Conservation (phyloP, 1,140 invertebrate genomes). For the Aphelenchoides besseyi region DNA sequence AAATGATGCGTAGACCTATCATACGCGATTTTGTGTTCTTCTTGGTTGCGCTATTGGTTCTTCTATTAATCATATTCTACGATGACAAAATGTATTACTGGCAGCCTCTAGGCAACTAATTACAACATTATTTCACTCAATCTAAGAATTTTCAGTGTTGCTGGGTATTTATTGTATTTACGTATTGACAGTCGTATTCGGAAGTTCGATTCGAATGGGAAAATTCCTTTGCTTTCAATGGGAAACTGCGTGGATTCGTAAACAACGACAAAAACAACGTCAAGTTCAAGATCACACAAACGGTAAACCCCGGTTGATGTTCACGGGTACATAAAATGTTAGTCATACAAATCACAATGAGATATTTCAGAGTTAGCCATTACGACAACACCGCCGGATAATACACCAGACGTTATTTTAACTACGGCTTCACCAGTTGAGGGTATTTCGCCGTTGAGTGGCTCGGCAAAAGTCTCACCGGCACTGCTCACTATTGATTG, state of each 20-base stretch:
- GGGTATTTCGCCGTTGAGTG: neutral
- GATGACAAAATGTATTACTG: conserved; percentile 64
- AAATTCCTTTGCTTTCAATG: conserved; percentile 23
- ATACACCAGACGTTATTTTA: neutral
- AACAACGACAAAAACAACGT: conserved; percentile 11
- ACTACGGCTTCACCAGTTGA: neutral
- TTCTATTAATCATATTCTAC: conserved; percentile 65
- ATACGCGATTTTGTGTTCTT: conserved; percentile 72
- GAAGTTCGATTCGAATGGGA: conserved; percentile 54
- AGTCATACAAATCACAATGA: neutral
- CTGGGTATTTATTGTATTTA: conserved; percentile 69
- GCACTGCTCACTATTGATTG: conserved; percentile 1
- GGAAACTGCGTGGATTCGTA: conserved; percentile 28
- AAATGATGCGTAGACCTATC: conserved; percentile 68
- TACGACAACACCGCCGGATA: neutral
- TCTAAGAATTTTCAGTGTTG: too few species aligned
- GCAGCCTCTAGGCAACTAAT: conserved; percentile 65
- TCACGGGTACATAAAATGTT: neutral
- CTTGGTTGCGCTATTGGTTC: conserved; percentile 66
- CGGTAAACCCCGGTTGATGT: neutral
- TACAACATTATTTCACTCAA: conserved; percentile 33
- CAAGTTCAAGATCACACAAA: neutral
- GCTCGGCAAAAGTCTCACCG: neutral
- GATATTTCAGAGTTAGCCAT: conserved; percentile 16
- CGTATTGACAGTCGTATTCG: conserved; percentile 68